Evolutionary conservation across 2,113 vertebrate genomes (phyloP), one percentile per base, ranked within the genome.

Genomic region (Urocitellus parryii): DNA sequence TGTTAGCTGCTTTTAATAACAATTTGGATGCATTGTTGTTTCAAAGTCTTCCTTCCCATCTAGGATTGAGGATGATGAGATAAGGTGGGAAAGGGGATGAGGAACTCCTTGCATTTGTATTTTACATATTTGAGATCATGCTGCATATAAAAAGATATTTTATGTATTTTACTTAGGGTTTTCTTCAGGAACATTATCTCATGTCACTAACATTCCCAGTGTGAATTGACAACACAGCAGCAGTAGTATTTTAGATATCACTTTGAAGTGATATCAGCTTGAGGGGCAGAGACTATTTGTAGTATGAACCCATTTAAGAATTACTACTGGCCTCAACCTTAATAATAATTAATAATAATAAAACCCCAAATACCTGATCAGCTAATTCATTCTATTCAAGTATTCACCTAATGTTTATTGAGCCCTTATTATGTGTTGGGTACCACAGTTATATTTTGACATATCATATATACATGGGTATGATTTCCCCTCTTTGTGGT

Each of bases 61-160:
- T 53, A 9, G 34, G n/a, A 84, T 13, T 45, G 29, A 58, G 24
- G 51, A 4, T 65, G 53, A 56, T 4, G 25, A 81, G 25, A 32
- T 39, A 93, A 83, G 14, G 29, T 84, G 37, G 12, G n/a, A 88
- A 68, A 85, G 29, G 45, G 32, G 9, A 10, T 22, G 29, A n/a
- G 82, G 76, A 37, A 67, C 20, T 90, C 45, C 16, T 16, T 68
- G 32, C 17, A 22, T 90, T 91, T 72, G 65, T 83, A 58, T 51
- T 81, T 82, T 61, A 91, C 1, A 18, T 8, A 86, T 58, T 61
- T 65, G 22, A 88, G 68, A 81, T 84, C 63, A 87, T 20, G 63
- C 14, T 79, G 39, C 79, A 83, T 37, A 63, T 84, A 58, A 91
- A 95, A 73, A 94, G 79, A 6, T 10, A 34, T 74, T 77, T 87